phyloP scores from a whole-genome alignment of 2,888 invertebrate genomes.

The Xiphydria camelus region DNA sequence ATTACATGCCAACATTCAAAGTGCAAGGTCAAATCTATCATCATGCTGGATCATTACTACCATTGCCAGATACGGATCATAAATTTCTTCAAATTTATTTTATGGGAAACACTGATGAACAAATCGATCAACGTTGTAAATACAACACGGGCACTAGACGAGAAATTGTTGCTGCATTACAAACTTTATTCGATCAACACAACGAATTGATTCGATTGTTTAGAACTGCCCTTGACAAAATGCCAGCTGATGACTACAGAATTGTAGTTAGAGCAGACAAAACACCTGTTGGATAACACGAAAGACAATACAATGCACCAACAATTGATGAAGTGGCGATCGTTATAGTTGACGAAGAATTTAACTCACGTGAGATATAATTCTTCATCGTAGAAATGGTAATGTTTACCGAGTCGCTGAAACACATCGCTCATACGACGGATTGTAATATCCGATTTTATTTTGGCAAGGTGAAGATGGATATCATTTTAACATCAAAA shows the following conservation, averaged over 20 bases:
- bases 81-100: no score
- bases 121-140: constrained; percentile 22
- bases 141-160: constrained; percentile 23
- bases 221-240: constrained; percentile 23
- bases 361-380: constrained; percentile 23
- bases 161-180: constrained; percentile 27
- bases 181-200: constrained; percentile 22
- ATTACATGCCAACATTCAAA: no score
- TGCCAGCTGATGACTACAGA: constrained; percentile 36
- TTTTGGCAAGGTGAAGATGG: constrained; percentile 21
- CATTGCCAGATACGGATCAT: no score
- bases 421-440: no score
- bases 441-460: no score
- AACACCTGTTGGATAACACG: constrained; percentile 33
- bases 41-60: no score
- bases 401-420: no score
- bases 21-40: no score
- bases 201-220: constrained; percentile 18
- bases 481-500: constrained; percentile 13
- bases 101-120: no score
- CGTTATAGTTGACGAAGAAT: constrained; percentile 31
- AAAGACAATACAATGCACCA: constrained; percentile 33
- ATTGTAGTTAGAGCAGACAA: constrained; percentile 36
- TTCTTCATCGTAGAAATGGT: no score
- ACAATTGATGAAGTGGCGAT: constrained; percentile 32